Conservation (phyloP, 2,113 vertebrate genomes). For the Xyrauchen texanus region DNA sequence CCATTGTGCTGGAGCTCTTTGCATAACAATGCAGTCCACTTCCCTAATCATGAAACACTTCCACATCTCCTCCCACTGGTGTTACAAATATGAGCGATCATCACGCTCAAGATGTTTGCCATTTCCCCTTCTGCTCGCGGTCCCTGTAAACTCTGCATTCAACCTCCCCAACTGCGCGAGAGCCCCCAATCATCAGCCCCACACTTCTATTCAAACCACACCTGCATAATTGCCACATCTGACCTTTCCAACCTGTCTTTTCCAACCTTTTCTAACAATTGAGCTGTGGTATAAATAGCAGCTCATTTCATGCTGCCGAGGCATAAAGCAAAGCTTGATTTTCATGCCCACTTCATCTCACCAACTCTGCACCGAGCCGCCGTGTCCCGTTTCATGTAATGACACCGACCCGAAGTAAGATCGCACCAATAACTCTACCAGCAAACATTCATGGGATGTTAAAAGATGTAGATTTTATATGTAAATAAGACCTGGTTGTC, state of each 20-base stretch:
- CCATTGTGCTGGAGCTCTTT: constrained; percentile 4
- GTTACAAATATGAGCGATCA: constrained; percentile 67
- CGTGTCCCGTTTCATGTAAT: constrained; percentile 16
- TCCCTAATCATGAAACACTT: constrained; percentile 52
- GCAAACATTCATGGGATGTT: neutral
- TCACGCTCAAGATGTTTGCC: constrained; percentile 69
- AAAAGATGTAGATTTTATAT: constrained; percentile 22
- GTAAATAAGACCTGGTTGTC: constrained; percentile 48
- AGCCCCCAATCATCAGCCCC: constrained; percentile 69
- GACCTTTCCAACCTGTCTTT: constrained; percentile 76
- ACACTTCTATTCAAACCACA: constrained; percentile 70
- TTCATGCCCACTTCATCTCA: constrained; percentile 58
- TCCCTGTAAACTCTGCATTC: constrained; percentile 70
- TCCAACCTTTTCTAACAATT: constrained; percentile 58
- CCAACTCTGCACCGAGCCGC: constrained; percentile 34
- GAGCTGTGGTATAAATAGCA: constrained; percentile 77
- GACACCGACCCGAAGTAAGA: constrained; percentile 3
- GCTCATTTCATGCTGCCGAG: constrained; percentile 75
- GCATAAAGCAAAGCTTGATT: constrained; percentile 79
- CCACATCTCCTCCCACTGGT: constrained; percentile 1
- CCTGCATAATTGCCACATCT: constrained; percentile 80
- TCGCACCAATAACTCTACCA: constrained; percentile 8
- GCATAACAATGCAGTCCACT: constrained; percentile 34
- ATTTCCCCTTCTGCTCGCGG: constrained; percentile 30
- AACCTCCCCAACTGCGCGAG: constrained; percentile 65